Conservation (phyloP, 2,797 vertebrate species). For the Astyanax mexicanus region DNA sequence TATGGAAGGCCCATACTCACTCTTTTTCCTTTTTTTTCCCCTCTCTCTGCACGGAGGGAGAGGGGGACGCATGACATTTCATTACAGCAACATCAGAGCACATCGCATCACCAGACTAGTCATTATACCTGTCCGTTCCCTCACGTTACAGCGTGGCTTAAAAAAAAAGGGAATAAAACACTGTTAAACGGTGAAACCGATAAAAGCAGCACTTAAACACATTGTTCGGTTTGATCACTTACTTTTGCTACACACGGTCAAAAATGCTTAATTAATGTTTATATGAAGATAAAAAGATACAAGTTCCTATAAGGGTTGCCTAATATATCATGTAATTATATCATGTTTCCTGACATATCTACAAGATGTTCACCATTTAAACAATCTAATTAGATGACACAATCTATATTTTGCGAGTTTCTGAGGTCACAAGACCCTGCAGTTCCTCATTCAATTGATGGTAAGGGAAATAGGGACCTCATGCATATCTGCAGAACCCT, state of each 20-base stretch:
- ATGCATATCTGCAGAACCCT: too few relatives aligned
- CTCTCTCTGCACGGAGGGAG: constrained; percentile 12
- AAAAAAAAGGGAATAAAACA: constrained; percentile 31
- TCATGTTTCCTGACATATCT: too few relatives aligned
- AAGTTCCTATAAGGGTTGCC: too few relatives aligned
- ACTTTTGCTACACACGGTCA: neutral
- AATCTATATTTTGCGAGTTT: too few relatives aligned
- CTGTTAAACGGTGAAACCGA: neutral
- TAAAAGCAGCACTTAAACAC: neutral
- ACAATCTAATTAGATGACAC: too few relatives aligned
- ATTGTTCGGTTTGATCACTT: neutral
- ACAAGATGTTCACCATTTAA: too few relatives aligned
- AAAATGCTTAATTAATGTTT: constrained; percentile 10
- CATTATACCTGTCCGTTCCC: constrained; percentile 24
- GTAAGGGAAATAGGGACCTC: too few relatives aligned
- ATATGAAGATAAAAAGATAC: too few relatives aligned
- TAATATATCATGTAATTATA: too few relatives aligned
- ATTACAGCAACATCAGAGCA: constrained; percentile 44
- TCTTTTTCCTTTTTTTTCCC: neutral
- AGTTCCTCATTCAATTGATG: too few relatives aligned
- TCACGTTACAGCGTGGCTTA: constrained; percentile 9
- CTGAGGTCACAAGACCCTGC: too few relatives aligned
- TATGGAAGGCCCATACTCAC: constrained; percentile 33
- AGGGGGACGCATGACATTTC: constrained; percentile 44
- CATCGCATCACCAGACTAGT: constrained; percentile 26